Percentiles rank a stretch among this genome's conserved stretches.
These are phyloP conservation scores for Ammodytes dubius DNA, from an alignment of 2,113 vertebrate species.

Conservation along the genomic window DNA sequence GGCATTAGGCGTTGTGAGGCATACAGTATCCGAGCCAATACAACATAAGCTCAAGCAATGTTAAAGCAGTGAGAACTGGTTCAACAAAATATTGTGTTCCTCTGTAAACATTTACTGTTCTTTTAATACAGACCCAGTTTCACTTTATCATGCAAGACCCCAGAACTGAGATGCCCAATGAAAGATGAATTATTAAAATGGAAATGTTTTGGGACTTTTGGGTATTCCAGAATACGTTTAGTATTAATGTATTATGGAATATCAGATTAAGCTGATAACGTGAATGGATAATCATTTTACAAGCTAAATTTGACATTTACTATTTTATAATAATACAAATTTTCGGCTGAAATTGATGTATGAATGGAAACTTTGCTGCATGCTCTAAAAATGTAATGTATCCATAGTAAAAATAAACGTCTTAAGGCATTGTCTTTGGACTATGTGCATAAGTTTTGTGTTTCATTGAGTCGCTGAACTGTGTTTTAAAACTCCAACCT, in stretches of 20 bases:
- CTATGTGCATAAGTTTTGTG: neutral
- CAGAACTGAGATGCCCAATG: constrained; percentile 53
- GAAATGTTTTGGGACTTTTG: constrained; percentile 47
- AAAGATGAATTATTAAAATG: constrained; percentile 66
- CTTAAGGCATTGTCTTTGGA: neutral
- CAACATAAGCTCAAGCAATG: constrained; percentile 27
- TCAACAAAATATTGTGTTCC: constrained; percentile 60
- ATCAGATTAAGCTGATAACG: constrained; percentile 23
- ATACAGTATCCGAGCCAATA: constrained; percentile 18
- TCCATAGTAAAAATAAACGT: neutral
- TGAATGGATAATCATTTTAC: constrained; percentile 19
- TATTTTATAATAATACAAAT: neutral
- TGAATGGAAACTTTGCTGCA: neutral
- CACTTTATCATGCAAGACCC: constrained; percentile 45
- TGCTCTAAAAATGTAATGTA: neutral
- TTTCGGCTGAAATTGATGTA: neutral
- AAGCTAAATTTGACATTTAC: constrained; percentile 6
- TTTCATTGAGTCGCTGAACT: constrained; percentile 35
- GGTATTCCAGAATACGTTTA: constrained; percentile 14
- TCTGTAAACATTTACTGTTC: constrained; percentile 57
- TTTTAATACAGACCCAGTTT: constrained; percentile 56
- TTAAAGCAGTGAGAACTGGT: constrained; percentile 34
- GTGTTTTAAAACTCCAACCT: constrained; percentile 10
- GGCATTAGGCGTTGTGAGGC: constrained; percentile 36
- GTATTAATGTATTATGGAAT: constrained; percentile 46